Evolutionary conservation across 2,888 invertebrate genomes (phyloP), one percentile per base, ranked within the genome.

Genomic region (Caenorhabditis virilis): DNA sequence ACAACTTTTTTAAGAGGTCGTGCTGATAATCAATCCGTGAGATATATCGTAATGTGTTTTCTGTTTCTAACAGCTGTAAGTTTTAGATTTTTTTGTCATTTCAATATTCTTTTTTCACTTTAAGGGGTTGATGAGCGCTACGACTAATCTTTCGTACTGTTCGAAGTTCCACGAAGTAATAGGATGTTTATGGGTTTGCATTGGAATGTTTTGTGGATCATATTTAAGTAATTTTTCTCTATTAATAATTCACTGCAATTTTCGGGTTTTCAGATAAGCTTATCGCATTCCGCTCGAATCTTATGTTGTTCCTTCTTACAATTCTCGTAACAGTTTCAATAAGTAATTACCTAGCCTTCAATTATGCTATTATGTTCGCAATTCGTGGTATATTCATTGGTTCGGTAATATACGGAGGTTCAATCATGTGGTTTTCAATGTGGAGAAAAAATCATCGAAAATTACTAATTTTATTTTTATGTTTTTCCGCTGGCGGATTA

Each of bases 401-500:
- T 30, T 46, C 59, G 4, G 30, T 46, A 1, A 25, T 63, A 0
- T 68, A 63, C 35, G 68, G 23, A n/a, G 62, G 62, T 39, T 27
- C 57, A 3, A 27, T 62, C 15, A 23, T 62, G 6, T 72, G 64
- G 59, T 72, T 68, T 43, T 61, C 57, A 0, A 46, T 72, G 2
- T 72, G 71, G 71, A 50, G 68, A 20, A 60, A 54, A 41, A 55
- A 65, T 15, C 62, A 56, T 5, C 36, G 68, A 20, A 62, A 51
- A 22, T 20, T 68, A 1, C 47, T 72, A 0, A 30, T 55, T 15
- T 48, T 72, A 11, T 39, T 60, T 6, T 39, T 65, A 3, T 30
- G 68, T 11, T 62, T 72, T 27, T 52, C 65, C 1, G 18, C 51
- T n/a, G 71, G 71, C 2, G 55, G 55, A 15, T 30, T 65, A 0